phyloP scores from a whole-genome alignment of 1,140 invertebrate genomes.

The Coenobita brevimanus region DNA sequence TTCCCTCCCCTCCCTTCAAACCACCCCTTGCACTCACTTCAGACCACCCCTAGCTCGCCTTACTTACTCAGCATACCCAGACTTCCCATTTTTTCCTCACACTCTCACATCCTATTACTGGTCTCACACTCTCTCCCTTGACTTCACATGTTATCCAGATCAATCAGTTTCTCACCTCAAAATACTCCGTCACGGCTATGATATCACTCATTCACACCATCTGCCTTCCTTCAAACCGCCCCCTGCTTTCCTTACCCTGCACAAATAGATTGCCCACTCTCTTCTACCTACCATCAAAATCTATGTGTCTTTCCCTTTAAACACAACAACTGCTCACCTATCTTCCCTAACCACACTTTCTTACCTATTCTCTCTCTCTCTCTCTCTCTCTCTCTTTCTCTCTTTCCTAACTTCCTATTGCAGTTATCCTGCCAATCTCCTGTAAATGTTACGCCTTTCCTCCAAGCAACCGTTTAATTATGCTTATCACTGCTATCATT shows the following conservation, averaged over 20 bases:
- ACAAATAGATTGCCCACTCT: not conserved
- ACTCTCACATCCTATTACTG: no score
- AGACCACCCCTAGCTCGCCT: no score
- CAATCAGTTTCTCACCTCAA: no score
- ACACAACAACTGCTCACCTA: not conserved
- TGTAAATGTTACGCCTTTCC: not conserved
- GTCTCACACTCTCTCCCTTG: no score
- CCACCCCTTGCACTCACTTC: no score
- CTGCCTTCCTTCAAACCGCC: not conserved
- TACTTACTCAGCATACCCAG: no score
- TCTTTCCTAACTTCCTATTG: not conserved
- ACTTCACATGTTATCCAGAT: no score
- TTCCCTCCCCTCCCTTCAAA: no score
- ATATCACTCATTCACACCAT: no score
- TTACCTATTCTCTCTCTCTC: not conserved
- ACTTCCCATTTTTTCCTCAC: no score
- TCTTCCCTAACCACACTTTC: not conserved
- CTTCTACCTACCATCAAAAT: not conserved
- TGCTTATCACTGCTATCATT: not conserved
- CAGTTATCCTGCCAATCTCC: not conserved
- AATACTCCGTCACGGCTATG: no score
- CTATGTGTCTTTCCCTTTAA: not conserved
- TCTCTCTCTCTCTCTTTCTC: not conserved
- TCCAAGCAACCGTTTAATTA: not conserved
- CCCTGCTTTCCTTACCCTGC: not conserved